phyloP scores from a whole-genome alignment of 2,797 vertebrate genomes.

The Hozukius guyotensis region DNA sequence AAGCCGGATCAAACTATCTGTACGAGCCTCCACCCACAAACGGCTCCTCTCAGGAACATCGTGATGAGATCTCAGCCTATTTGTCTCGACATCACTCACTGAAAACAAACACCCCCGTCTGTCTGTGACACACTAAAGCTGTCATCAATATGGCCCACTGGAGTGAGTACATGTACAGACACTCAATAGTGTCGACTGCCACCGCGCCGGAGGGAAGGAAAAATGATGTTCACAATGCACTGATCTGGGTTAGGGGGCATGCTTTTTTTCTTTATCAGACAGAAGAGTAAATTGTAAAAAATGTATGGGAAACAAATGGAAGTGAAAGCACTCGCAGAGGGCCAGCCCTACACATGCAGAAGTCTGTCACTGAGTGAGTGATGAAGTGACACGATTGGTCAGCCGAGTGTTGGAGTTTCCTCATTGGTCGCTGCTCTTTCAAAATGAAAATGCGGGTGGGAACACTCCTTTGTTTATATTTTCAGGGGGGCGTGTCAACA shows the following conservation, averaged over 20 bases:
- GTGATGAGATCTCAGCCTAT: constrained; percentile 75
- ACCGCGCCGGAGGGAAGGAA: neutral
- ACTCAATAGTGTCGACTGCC: constrained; percentile 8
- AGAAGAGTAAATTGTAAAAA: neutral
- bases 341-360: neutral
- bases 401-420: too few relatives aligned
- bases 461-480: too few relatives aligned
- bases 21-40: constrained; percentile 33
- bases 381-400: too few relatives aligned
- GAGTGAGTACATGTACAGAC: constrained; percentile 33
- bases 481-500: too few relatives aligned
- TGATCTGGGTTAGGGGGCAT: neutral
- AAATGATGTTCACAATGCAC: neutral
- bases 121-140: constrained; percentile 61
- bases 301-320: neutral
- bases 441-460: too few relatives aligned
- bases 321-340: neutral
- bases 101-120: constrained; percentile 72
- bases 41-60: constrained; percentile 51
- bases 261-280: neutral
- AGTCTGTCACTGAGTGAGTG: too few relatives aligned
- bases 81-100: constrained; percentile 72
- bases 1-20: constrained; percentile 50
- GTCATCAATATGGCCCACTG: constrained; percentile 46
- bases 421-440: too few relatives aligned